Evolutionary conservation across 1,140 invertebrate genomes (phyloP).

Genomic region (Atta texana): DNA sequence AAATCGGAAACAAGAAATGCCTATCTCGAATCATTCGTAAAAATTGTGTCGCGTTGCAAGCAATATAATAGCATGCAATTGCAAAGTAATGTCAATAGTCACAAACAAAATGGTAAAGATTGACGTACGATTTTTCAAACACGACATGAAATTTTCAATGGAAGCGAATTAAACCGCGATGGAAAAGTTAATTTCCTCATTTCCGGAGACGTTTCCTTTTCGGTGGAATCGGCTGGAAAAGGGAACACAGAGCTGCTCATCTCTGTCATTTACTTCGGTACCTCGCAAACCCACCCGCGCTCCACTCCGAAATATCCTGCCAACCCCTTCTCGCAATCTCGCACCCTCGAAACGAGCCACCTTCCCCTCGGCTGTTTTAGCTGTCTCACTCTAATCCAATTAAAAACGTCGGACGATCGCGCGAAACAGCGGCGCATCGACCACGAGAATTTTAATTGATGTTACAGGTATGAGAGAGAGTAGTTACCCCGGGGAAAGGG

Average conservation of each 20-base stretch:
- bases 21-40: neutral
- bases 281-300: constrained; percentile 17
- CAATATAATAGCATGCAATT: neutral
- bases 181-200: constrained; percentile 59
- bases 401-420: constrained; percentile 84
- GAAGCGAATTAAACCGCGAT: constrained; percentile 45
- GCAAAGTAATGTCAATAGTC: neutral
- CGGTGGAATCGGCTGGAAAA: constrained; percentile 60
- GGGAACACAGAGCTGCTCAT: constrained; percentile 62
- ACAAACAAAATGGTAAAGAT: neutral
- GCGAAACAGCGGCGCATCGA: constrained; percentile 82
- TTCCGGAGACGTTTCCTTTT: constrained; percentile 58
- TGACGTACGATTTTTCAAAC: neutral
- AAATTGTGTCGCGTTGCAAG: neutral
- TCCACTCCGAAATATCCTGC: constrained; percentile 73
- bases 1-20: neutral
- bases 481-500: constrained; percentile 58
- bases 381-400: constrained; percentile 84
- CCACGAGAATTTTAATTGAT: constrained; percentile 85
- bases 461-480: constrained; percentile 80
- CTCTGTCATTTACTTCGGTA: constrained; percentile 73
- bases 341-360: constrained; percentile 73
- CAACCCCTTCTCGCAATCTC: constrained; percentile 80
- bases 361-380: constrained; percentile 67
- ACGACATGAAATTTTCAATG: constrained; percentile 45